These are phyloP conservation scores for Acrocyrtus sp. DNA, from an alignment of 2,888 invertebrate genomes.

Conservation along the genomic window DNA sequence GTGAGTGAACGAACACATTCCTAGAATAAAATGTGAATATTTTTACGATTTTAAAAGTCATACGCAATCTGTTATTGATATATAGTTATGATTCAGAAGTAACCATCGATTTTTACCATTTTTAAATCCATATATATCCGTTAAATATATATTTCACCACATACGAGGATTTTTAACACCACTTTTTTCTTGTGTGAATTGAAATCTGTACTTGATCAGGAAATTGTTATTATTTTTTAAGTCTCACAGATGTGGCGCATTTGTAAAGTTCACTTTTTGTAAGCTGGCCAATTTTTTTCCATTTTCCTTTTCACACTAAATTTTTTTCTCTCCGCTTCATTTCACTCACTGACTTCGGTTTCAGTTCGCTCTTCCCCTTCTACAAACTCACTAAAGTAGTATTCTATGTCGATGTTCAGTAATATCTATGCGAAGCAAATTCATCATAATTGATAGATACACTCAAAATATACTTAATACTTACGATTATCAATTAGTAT, in stretches of 20 bases:
- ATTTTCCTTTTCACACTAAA: constrained; percentile 4
- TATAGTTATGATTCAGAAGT: not conserved
- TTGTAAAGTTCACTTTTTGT: not conserved
- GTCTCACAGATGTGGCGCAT: too few relatives aligned
- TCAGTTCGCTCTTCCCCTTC: constrained; percentile 3
- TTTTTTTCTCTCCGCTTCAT: constrained; percentile 23
- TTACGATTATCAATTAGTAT: constrained; percentile 9
- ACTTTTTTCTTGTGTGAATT: not conserved
- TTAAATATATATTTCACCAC: constrained; percentile 2
- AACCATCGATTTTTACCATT: not conserved
- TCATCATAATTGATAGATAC: constrained; percentile 7
- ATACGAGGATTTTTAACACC: not conserved
- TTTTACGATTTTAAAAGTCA: too few relatives aligned
- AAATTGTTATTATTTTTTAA: not conserved
- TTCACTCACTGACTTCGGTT: too few relatives aligned
- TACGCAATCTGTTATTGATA: too few relatives aligned
- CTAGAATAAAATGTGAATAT: too few relatives aligned
- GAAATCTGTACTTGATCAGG: not conserved
- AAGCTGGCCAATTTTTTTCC: not conserved
- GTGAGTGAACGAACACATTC: constrained; percentile 20
- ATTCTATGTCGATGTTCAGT: constrained; percentile 4
- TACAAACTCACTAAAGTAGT: constrained; percentile 20
- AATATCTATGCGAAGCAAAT: constrained; percentile 32
- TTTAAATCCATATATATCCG: constrained; percentile 2
- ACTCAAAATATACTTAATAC: constrained; percentile 26